Conservation (phyloP, 2,113 vertebrate species). For the Falcunculus frontatus region DNA sequence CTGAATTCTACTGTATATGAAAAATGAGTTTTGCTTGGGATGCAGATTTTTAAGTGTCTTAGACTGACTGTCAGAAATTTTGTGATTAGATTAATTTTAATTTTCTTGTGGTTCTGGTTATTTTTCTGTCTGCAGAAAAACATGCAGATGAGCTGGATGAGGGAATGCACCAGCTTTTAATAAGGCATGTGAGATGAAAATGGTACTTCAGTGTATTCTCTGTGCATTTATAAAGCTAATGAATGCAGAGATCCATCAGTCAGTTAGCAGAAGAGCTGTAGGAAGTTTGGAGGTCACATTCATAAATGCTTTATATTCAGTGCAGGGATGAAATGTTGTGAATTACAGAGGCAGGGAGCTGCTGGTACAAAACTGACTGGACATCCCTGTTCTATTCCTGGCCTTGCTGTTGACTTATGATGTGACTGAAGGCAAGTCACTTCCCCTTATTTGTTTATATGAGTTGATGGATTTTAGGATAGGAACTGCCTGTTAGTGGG, state of each 20-base stretch:
- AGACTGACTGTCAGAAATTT: not conserved
- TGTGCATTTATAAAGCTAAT: conserved; percentile 41
- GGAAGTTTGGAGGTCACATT: conserved; percentile 48
- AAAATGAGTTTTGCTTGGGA: not conserved
- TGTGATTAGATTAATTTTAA: not conserved
- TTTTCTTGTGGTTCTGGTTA: not conserved
- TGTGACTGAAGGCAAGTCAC: not conserved
- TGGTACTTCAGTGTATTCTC: conserved; percentile 9
- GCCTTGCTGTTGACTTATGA: not conserved
- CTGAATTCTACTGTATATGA: not conserved
- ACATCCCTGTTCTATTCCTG: not conserved
- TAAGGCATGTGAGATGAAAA: not conserved
- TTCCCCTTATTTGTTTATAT: not conserved
- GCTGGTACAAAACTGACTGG: not conserved
- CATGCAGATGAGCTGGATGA: conserved; percentile 8
- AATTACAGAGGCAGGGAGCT: not conserved
- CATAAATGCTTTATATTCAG: conserved; percentile 24
- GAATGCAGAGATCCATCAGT: not conserved
- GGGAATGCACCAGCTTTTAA: not conserved
- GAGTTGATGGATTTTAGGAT: not conserved
- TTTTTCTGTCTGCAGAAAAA: not conserved
- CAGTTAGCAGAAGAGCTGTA: not conserved
- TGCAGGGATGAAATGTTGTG: not conserved
- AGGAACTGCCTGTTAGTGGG: not conserved
- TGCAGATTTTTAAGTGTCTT: not conserved